Percentiles rank a stretch among this genome's conserved stretches.
These are phyloP conservation scores for Aporrectodea caliginosa DNA, from an alignment of 1,140 invertebrate species.

Conservation along the genomic window DNA sequence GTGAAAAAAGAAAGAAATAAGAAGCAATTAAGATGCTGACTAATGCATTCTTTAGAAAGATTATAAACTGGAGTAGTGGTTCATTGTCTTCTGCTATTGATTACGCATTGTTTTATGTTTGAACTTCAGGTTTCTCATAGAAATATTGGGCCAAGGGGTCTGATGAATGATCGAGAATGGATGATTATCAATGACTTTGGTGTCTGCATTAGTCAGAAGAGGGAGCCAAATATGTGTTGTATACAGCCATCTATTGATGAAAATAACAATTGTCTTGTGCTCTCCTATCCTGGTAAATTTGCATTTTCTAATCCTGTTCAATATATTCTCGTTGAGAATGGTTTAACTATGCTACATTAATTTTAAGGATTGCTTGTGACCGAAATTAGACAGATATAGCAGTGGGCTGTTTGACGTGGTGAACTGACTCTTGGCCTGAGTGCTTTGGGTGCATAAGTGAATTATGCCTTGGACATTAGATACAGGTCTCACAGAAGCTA, in stretches of 20 bases:
- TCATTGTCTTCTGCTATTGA: neutral
- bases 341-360: neutral
- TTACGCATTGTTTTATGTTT: neutral
- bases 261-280: conserved; percentile 60
- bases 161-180: conserved; percentile 86
- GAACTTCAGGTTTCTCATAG: conserved; percentile 60
- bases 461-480: too few relatives aligned
- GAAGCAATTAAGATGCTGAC: neutral
- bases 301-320: neutral
- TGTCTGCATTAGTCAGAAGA: conserved; percentile 81
- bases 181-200: conserved; percentile 79
- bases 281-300: conserved; percentile 66
- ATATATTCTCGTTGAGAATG: neutral
- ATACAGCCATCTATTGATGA: conserved; percentile 72
- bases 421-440: neutral
- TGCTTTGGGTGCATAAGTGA: neutral
- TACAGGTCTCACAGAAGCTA: too few relatives aligned
- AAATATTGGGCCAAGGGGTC: conserved; percentile 68
- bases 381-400: neutral
- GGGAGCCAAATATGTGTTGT: conserved; percentile 72
- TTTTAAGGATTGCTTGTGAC: neutral
- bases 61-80: neutral
- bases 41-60: neutral
- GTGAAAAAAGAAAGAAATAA: neutral
- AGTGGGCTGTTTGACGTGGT: neutral